Evolutionary conservation across 1,140 invertebrate species (phyloP), one percentile per base, ranked within the genome.

Genomic region (Hylyphantes graminicola): DNA sequence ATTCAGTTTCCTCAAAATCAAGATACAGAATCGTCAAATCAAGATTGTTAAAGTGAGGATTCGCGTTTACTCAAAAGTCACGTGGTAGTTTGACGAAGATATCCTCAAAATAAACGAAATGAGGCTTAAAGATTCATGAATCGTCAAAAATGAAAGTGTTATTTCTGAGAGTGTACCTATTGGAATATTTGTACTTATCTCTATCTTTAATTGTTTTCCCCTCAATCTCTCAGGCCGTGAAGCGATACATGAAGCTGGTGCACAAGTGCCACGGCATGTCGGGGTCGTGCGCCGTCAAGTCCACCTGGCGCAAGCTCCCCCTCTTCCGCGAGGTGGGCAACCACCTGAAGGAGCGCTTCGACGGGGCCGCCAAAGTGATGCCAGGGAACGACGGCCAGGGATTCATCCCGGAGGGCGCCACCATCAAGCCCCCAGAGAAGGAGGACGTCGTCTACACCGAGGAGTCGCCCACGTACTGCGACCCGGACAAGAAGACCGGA

Each of bases 201-300:
- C 15, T 13, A n/a, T n/a, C n/a, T 10, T 17, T 7, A 48, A n/a
- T 35, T 35, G n/a, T n/a, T 48, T 35, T 79, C 3, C 68, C n/a
- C 54, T 53, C 19, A 6, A 64, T 88, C 86, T 35, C 35, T 35
- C 89, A 95, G 94, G 94, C 94, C 13, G 93, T 97, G 21, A 93
- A 95, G 86, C 93, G 93, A 74, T 92, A 94, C 78, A 95, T 98
- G 94, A 94, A 96, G 88, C 92, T 95, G 50, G 93, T 96, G 10
- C 98, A 97, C 92, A 98, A 98, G 90, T 99, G 97, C 89, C 97
- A 98, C 89, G 97, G 97, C 8, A 96, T 98, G 90, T 97, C 96
- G 0, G 97, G 96, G 0, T 97, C 96, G 0, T 98, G 97, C 90
- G 96, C 95, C 65, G 93, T 97, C 80, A 93, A 95, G 80, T 96